phyloP scores from a whole-genome alignment of 2,113 vertebrate species.

The western clawed frog (Xenopus tropicalis) region UCB_Xtro_10.0 CM004448.2:57622001-57622500 shows the following conservation, averaged over 20 bases:
- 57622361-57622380: slow-evolving; percentile 87
- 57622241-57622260: slow-evolving; percentile 89
- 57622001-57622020: slow-evolving; percentile 56
- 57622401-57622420: slow-evolving; percentile 84
- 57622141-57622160: slow-evolving; percentile 98
- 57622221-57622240: slow-evolving; percentile 78
- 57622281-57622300: slow-evolving; percentile 92
- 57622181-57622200: slow-evolving; percentile 98
- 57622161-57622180: slow-evolving; percentile 95
- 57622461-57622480: slow-evolving; percentile 63
- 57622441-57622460: slow-evolving; percentile 60
- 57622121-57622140: slow-evolving; percentile 94
- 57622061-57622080: slow-evolving; percentile 68
- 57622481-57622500: slow-evolving; percentile 16
- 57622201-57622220: slow-evolving; percentile 94
- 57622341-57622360: slow-evolving; percentile 75
- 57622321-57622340: slow-evolving; percentile 64
- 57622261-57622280: slow-evolving; percentile 75
- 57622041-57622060: slow-evolving; percentile 73
- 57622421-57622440: slow-evolving; percentile 77
- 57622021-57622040: slow-evolving; percentile 71
- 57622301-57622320: slow-evolving; percentile 79
- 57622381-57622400: slow-evolving; percentile 84
- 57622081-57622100: slow-evolving; percentile 77
- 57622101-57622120: slow-evolving; percentile 97